Conservation (phyloP, 2,888 invertebrate genomes). For the Branchipolynoe longqiensis region DNA sequence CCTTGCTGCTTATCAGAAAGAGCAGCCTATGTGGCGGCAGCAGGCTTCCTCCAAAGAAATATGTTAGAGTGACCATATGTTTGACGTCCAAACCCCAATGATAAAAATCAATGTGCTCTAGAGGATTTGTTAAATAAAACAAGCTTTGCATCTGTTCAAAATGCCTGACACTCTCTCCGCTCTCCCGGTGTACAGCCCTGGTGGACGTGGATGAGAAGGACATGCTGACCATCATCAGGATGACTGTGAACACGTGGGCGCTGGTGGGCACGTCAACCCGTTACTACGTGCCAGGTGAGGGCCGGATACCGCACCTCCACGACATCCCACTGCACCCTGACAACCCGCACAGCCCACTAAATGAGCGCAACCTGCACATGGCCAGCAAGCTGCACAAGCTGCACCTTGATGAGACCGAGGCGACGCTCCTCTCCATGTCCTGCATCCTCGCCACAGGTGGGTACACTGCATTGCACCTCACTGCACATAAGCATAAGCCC, state of each 20-base stretch:
- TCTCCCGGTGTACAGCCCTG: too few species aligned
- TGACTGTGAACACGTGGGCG: conserved; percentile 24
- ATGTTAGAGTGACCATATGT: too few species aligned
- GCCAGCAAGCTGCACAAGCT: conserved; percentile 5
- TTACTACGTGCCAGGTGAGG: not conserved
- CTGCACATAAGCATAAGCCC: too few species aligned
- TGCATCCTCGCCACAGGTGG: conserved; percentile 44
- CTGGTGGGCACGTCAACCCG: conserved; percentile 4
- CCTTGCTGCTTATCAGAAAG: too few species aligned
- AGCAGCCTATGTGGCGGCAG: too few species aligned
- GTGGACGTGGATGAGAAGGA: conserved; percentile 2
- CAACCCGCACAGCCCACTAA: conserved; percentile 19
- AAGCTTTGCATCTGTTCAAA: too few species aligned
- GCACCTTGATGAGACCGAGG: conserved; percentile 21
- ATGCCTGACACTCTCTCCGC: too few species aligned
- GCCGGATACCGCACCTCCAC: conserved; percentile 1
- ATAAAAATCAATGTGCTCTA: too few species aligned
- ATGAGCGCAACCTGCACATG: conserved; percentile 17
- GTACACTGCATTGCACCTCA: not conserved
- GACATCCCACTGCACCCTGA: conserved; percentile 34
- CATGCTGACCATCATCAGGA: not conserved
- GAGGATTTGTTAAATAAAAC: too few species aligned
- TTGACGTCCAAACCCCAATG: too few species aligned
- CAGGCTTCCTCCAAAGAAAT: too few species aligned
- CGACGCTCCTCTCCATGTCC: not conserved